phyloP scores from a whole-genome alignment of 2,888 invertebrate genomes.

The Epistrophella euchroma region DNA sequence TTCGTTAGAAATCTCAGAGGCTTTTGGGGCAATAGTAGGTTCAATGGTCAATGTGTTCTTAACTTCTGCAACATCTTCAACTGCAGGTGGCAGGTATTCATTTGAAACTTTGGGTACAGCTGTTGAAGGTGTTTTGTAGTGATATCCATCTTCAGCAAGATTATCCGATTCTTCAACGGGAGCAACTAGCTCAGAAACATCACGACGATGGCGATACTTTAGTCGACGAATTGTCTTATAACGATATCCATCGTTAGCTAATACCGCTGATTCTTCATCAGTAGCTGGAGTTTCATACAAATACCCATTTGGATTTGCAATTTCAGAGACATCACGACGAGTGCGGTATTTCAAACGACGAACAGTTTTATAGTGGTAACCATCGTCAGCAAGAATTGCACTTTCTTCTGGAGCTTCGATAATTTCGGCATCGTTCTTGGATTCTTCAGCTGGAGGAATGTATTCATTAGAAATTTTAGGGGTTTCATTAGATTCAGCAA shows the following conservation, averaged over 20 bases:
- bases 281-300: constrained; percentile 10
- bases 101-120: constrained; percentile 48
- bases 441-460: constrained; percentile 48
- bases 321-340: constrained; percentile 56
- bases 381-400: constrained; percentile 70
- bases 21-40: constrained; percentile 36
- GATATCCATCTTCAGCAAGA: constrained; percentile 79
- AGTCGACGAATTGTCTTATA: constrained; percentile 54
- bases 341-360: constrained; percentile 48
- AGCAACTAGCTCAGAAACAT: constrained; percentile 33
- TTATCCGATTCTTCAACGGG: constrained; percentile 44
- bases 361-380: constrained; percentile 53
- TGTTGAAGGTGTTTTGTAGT: constrained; percentile 78
- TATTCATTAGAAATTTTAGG: constrained; percentile 77
- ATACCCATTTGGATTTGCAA: constrained; percentile 30
- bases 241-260: constrained; percentile 53
- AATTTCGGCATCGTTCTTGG: constrained; percentile 49
- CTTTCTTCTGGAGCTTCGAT: constrained; percentile 73
- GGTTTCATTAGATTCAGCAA: constrained; percentile 68
- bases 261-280: constrained; percentile 15
- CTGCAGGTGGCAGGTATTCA: constrained; percentile 74
- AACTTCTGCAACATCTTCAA: constrained; percentile 51
- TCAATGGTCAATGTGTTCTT: constrained; percentile 34
- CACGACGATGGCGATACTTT: constrained; percentile 55
- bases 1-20: constrained; percentile 59